Percentiles rank a stretch among this genome's conserved stretches.
These are phyloP conservation scores for Hyphantria cunea DNA, from an alignment of 1,140 invertebrate species.

Conservation along the genomic window DNA sequence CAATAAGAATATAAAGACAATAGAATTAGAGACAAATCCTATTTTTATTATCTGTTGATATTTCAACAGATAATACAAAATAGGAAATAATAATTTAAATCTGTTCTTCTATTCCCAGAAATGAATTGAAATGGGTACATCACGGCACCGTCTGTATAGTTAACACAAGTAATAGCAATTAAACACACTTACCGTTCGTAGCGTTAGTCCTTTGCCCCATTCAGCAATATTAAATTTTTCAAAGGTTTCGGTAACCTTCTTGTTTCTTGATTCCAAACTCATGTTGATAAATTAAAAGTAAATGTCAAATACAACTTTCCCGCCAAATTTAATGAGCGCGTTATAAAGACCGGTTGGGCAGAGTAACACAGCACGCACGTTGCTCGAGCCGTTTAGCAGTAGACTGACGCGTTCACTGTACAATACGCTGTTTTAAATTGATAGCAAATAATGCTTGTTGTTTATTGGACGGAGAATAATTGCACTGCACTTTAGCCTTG, in stretches of 20 bases:
- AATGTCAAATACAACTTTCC: constrained; percentile 46
- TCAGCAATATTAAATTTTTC: constrained; percentile 73
- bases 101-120: no score
- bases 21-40: no score
- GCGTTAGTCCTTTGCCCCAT: constrained; percentile 57
- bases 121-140: no score
- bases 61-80: no score
- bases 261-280: constrained; percentile 73
- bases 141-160: no score
- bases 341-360: constrained; percentile 44
- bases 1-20: no score
- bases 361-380: constrained; percentile 49
- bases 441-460: constrained; percentile 31
- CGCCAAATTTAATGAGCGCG: constrained; percentile 46
- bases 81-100: no score
- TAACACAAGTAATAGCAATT: neutral
- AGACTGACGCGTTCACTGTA: constrained; percentile 42
- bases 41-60: no score
- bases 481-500: constrained; percentile 29
- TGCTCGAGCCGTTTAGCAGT: constrained; percentile 42
- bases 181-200: constrained; percentile 54
- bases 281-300: constrained; percentile 53
- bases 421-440: constrained; percentile 42
- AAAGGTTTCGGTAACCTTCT: constrained; percentile 75
- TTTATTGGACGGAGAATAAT: constrained; percentile 22